A percentile compares a stretch with the other conserved stretches of the same genome.
phyloP scores from a whole-genome alignment of 2,797 vertebrate species.

The Scolopax rusticola region DNA sequence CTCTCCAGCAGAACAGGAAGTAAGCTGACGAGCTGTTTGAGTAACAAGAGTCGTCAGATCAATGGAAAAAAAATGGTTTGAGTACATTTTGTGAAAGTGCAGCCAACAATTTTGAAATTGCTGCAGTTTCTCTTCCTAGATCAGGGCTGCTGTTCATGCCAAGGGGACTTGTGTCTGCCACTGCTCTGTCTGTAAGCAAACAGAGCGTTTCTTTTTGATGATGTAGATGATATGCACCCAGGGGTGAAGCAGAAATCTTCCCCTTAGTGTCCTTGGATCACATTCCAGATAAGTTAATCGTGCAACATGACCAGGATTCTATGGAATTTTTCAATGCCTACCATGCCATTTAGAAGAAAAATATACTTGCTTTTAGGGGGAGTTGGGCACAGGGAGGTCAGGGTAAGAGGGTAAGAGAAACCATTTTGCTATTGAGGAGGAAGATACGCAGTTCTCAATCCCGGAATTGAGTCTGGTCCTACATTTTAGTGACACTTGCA shows the following conservation, averaged over 20 bases:
- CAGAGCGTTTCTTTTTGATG: not conserved
- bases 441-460: not conserved
- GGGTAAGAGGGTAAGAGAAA: not conserved
- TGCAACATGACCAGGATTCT: not conserved
- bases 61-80: constrained; percentile 64
- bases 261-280: not conserved
- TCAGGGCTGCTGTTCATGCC: not conserved
- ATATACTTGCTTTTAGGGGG: not conserved
- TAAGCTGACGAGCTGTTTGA: constrained; percentile 59
- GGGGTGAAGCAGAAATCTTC: not conserved
- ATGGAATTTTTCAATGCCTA: not conserved
- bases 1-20: constrained; percentile 70
- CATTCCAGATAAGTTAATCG: not conserved
- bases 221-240: not conserved
- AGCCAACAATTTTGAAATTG: constrained; percentile 57
- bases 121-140: constrained; percentile 37
- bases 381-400: not conserved
- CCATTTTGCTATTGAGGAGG: not conserved
- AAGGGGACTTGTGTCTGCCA: not conserved
- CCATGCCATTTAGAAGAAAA: not conserved
- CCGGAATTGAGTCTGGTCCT: not conserved
- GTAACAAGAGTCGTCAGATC: constrained; percentile 41
- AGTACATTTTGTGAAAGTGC: constrained; percentile 60
- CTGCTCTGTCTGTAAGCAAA: not conserved
- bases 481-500: constrained; percentile 8